These are phyloP conservation scores for Mastomys coucha DNA, from an alignment of 2,113 vertebrate genomes.

Conservation along the genomic window DNA sequence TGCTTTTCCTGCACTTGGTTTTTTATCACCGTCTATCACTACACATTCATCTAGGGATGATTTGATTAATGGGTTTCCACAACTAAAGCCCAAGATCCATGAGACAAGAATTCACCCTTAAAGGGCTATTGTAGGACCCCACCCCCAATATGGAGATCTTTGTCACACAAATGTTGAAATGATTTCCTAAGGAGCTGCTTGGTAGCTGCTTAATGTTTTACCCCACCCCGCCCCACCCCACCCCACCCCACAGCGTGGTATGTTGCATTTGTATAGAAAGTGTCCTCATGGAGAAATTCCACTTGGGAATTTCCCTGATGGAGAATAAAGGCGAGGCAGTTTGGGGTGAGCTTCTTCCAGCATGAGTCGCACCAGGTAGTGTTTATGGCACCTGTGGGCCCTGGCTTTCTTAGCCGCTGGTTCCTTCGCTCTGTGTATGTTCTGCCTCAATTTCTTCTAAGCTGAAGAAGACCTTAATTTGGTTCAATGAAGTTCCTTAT, in stretches of 20 bases:
- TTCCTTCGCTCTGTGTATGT: neutral
- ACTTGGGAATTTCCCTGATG: conserved; percentile 52
- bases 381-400: neutral
- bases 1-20: neutral
- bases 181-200: conserved; percentile 38
- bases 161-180: conserved; percentile 58
- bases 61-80: neutral
- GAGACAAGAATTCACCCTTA: neutral
- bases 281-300: conserved; percentile 18
- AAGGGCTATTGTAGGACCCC: neutral
- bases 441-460: neutral
- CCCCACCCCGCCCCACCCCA: neutral
- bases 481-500: neutral
- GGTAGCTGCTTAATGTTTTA: neutral
- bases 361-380: neutral
- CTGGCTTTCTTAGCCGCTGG: neutral
- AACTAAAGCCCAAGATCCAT: neutral
- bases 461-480: neutral
- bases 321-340: neutral
- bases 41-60: neutral
- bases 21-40: neutral
- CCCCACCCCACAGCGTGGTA: neutral
- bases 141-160: neutral
- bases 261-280: conserved; percentile 58
- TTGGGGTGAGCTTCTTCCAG: neutral